phyloP scores from a whole-genome alignment of 2,888 invertebrate species.

The Thalpophila matura region DNA sequence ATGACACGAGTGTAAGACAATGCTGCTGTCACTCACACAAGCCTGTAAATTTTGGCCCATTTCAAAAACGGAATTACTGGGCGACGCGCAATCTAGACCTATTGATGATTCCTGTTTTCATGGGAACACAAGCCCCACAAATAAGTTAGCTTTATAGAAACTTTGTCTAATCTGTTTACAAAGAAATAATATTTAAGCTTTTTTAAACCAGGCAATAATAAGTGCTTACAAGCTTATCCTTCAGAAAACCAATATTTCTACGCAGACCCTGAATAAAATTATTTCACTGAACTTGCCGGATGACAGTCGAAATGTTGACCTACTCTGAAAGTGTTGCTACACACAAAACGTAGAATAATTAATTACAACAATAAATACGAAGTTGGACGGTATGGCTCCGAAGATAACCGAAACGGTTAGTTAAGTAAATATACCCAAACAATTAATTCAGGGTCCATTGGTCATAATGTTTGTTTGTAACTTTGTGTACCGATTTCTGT shows the following conservation, averaged over 20 bases:
- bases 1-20: no score
- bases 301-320: conserved; percentile 41
- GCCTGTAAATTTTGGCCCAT: no score
- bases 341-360: conserved; percentile 68
- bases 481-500: conserved; percentile 73
- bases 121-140: conserved; percentile 1
- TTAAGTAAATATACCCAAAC: conserved; percentile 87
- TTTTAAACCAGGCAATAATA: conserved; percentile 7
- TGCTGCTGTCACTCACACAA: no score
- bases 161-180: neutral
- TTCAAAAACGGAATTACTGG: no score
- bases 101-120: neutral
- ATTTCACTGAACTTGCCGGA: conserved; percentile 1
- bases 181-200: conserved; percentile 12
- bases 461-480: conserved; percentile 88
- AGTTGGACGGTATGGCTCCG: conserved; percentile 82
- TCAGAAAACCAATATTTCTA: neutral
- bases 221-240: neutral
- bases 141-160: neutral
- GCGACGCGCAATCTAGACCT: no score
- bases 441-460: conserved; percentile 89
- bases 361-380: conserved; percentile 75
- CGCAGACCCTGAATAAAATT: neutral
- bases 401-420: conserved; percentile 86
- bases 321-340: conserved; percentile 42